Evolutionary conservation across 2,888 invertebrate genomes (phyloP), one percentile per base, ranked within the genome.

Genomic region (Sarcophaga variegata): DNA sequence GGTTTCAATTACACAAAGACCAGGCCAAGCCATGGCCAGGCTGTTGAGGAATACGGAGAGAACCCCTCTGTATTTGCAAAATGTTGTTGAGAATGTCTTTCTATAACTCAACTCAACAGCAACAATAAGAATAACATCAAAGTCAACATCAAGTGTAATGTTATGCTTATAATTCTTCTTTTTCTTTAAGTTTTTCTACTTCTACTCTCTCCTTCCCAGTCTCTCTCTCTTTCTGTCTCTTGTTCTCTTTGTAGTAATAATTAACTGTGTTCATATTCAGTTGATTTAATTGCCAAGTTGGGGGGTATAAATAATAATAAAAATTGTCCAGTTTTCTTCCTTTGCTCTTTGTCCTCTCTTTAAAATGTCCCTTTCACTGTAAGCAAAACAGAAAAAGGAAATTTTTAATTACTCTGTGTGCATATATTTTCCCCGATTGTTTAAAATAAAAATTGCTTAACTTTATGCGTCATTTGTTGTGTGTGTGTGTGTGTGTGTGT

Each of bases 71-170:
- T 37, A 37, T 47, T 71, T 74, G 47, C 20, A 17, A 54, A 54
- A 54, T 17, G 54, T 17, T 17, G 17, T 37, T 4, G 17, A 47
- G 14, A 27, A 49, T 62, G 69, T 72, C 27, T 72, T 83, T 67
- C 20, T 69, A 20, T 69, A 79, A 66, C 69, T 69, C 11, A 62
- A 80, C 3, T 4, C 37, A 37, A 37, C 37, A 37, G 10, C 37
- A 37, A 10, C 37, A 10, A 10, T 2, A 10, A 37, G 10, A 37
- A 37, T 10, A 37, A 37, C 86, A 86, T 83, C 86, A 86, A 86
- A 86, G 86, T 86, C 82, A 86, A 84, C 64, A 81, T 10, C 20
- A 76, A 81, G 66, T 72, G 60, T 70, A 76, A 76, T 60, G 72
- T 71, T 67, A 62, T n/a, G 14, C 70, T 54, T 49, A 11, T 6